These are phyloP conservation scores for Macquaria australasica DNA, from an alignment of 2,113 vertebrate species.

Conservation along the genomic window DNA sequence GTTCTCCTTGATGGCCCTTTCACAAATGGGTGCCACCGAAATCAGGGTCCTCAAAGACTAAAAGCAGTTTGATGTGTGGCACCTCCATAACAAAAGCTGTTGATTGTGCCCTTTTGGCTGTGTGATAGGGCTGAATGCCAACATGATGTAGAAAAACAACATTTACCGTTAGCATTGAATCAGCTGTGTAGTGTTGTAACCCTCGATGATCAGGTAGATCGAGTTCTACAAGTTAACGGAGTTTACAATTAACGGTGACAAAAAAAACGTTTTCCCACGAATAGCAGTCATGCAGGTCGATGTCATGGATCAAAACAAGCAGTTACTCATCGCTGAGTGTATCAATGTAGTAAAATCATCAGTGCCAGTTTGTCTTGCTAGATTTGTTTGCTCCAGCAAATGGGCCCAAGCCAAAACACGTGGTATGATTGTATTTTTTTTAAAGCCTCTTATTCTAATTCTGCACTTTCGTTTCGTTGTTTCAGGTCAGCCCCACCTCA, in stretches of 20 bases:
- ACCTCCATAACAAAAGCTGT: slow-evolving; percentile 9
- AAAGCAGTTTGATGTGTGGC: not conserved
- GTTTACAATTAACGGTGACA: slow-evolving; percentile 82
- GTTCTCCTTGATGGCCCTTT: slow-evolving; percentile 3
- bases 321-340: slow-evolving; percentile 44
- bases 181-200: slow-evolving; percentile 80
- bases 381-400: not conserved
- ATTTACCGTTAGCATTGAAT: slow-evolving; percentile 86
- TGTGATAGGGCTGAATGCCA: slow-evolving; percentile 65
- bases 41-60: slow-evolving; percentile 6
- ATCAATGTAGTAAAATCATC: slow-evolving; percentile 1
- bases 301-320: slow-evolving; percentile 73
- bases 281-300: slow-evolving; percentile 62
- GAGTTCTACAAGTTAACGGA: slow-evolving; percentile 82
- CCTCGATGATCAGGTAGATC: slow-evolving; percentile 80
- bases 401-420: not conserved
- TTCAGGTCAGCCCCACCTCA: slow-evolving; percentile 85
- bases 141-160: slow-evolving; percentile 77
- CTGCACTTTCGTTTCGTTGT: not conserved
- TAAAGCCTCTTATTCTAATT: slow-evolving; percentile 11
- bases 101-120: slow-evolving; percentile 22
- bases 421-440: not conserved
- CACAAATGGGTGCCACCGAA: slow-evolving; percentile 36
- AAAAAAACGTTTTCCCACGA: slow-evolving; percentile 78
- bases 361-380: not conserved